Evolutionary conservation across 2,113 vertebrate genomes (phyloP), one percentile per base, ranked within the genome.

Genomic region (Limnothrissa miodon): DNA sequence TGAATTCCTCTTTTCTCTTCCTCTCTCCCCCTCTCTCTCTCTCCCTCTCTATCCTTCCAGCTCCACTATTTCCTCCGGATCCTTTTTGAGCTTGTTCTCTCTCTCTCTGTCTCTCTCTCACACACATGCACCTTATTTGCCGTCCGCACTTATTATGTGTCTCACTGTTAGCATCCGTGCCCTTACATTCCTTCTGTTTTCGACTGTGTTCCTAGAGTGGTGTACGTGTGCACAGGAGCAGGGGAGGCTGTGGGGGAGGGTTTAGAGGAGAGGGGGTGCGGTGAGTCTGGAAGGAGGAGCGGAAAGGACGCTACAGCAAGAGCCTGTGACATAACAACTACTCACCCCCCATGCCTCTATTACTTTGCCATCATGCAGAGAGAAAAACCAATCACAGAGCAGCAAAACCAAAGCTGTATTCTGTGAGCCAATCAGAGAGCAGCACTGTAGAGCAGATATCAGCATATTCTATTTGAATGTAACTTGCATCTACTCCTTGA

Each of bases 331-430:
- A 91, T 85, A 86, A 85, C 87, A 82, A 86, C 83, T 45, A 45
- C 89, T 85, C 89, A 87, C 85, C 90, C 89, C 86, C 86, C 33
- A 66, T 51, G 85, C 25, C 62, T 78, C 51, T 78, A 85, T 82
- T 82, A 83, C 87, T 84, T 86, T 86, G 85, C 86, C 84, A 81
- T 80, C 87, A 85, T 84, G 51, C 83, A 29, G 56, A n/a, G 42
- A 81, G 81, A 84, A 39, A n/a, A 7, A 66, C 91, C 87, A 93
- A 89, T 91, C 83, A 89, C 82, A 81, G 1, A 46, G 39, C 51
- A 78, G 82, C 84, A 81, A 42, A 42, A 44, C 78, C 56, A 70
- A 33, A 70, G 62, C 62, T 70, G 62, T 15, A 2, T 70, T 70
- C 62, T 17, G 3, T 70, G 29, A 36, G 62, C 62, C 62, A 70